Evolutionary conservation across 2,888 invertebrate genomes (phyloP).

Genomic region (Hirtodrosophila duncani): DNA sequence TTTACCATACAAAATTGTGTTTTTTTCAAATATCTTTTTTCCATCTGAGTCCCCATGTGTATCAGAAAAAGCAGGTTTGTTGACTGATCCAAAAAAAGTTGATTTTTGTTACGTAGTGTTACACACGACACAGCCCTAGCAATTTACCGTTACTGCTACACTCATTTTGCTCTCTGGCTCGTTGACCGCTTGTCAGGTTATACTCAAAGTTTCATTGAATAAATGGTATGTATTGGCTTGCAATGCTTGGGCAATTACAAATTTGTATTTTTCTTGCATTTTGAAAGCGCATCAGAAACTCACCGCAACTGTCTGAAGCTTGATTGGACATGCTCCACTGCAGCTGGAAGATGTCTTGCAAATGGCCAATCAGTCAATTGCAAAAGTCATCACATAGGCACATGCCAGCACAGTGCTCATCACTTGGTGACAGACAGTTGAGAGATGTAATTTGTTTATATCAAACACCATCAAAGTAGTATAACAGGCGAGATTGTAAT

Average conservation of each 20-base stretch:
- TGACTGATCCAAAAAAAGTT: no score
- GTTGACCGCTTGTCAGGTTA: constrained; percentile 16
- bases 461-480: no score
- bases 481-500: no score
- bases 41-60: no score
- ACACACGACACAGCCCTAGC: constrained; percentile 7
- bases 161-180: neutral
- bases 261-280: constrained; percentile 42
- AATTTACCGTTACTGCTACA: constrained; percentile 5
- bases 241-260: constrained; percentile 30
- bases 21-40: no score
- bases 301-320: constrained; percentile 64
- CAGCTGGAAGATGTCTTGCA: constrained; percentile 1
- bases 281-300: constrained; percentile 69
- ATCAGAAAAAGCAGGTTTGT: no score
- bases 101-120: no score
- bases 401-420: constrained; percentile 3
- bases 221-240: neutral
- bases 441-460: no score
- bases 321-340: constrained; percentile 33
- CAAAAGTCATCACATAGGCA: constrained; percentile 1
- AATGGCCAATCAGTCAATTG: constrained; percentile 4
- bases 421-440: no score
- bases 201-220: constrained; percentile 19
- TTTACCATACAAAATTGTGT: no score